These are phyloP conservation scores for Dolichallabes microphthalmus DNA, from an alignment of 2,113 vertebrate species.

Conservation along the genomic window DNA sequence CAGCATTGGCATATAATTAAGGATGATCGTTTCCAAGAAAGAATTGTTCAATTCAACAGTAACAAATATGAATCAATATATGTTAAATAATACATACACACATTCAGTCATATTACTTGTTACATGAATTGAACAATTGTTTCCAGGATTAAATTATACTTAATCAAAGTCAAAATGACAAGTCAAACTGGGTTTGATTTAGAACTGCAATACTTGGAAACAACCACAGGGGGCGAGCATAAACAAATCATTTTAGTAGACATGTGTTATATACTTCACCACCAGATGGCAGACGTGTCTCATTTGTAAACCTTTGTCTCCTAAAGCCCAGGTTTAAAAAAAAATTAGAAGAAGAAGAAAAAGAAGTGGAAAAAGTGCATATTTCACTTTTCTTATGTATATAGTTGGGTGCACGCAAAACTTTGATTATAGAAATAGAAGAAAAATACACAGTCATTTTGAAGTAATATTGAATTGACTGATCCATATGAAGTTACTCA, in stretches of 20 bases:
- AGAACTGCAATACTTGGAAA: background rate
- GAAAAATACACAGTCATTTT: background rate
- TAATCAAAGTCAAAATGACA: background rate
- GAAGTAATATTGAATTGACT: background rate
- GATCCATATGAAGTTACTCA: background rate
- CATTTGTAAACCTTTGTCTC: background rate
- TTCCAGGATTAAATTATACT: background rate
- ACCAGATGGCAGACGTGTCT: conserved; percentile 44
- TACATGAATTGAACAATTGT: background rate
- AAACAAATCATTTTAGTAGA: background rate
- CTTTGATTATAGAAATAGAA: background rate
- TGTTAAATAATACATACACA: background rate
- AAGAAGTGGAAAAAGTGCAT: no score
- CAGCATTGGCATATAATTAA: no score
- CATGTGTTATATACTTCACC: background rate
- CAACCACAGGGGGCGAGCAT: background rate
- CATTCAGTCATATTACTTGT: background rate
- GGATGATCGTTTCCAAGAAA: no score
- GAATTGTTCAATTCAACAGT: no score
- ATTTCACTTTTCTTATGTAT: background rate
- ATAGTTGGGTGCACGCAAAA: background rate
- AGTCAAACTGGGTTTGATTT: background rate
- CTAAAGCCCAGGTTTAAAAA: background rate
- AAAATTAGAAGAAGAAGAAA: no score
- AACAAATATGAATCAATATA: no score